These are phyloP conservation scores for Drosophila carrolli DNA, from an alignment of 1,140 invertebrate genomes.

Conservation along the genomic window DNA sequence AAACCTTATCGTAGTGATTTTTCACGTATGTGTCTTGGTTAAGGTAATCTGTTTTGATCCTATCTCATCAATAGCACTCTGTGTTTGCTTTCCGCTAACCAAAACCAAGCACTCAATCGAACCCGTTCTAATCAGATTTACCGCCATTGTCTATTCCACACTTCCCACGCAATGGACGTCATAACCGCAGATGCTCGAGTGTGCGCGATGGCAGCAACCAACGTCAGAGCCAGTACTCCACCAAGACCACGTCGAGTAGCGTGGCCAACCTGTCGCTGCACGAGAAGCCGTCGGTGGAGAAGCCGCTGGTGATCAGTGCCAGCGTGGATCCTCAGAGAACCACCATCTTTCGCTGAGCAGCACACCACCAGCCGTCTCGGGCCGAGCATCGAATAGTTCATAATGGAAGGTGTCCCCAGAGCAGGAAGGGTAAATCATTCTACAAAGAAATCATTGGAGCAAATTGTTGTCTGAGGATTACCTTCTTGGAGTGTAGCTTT, in stretches of 20 bases:
- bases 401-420: constrained; percentile 14
- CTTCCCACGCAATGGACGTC: constrained; percentile 49
- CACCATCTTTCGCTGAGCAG: constrained; percentile 55
- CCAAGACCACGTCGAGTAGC: constrained; percentile 80
- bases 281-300: constrained; percentile 64
- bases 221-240: constrained; percentile 81
- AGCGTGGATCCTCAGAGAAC: constrained; percentile 52
- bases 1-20: not conserved
- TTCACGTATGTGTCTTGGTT: constrained; percentile 5
- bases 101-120: constrained; percentile 11
- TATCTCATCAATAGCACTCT: constrained; percentile 3
- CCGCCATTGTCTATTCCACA: constrained; percentile 43
- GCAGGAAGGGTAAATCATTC: not conserved
- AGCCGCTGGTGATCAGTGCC: constrained; percentile 61
- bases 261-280: constrained; percentile 76
- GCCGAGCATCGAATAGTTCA: constrained; percentile 64
- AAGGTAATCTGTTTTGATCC: constrained; percentile 8
- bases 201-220: constrained; percentile 71
- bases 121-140: constrained; percentile 54
- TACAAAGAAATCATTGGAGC: not conserved
- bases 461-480: not conserved
- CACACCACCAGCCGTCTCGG: constrained; percentile 13
- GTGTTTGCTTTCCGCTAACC: constrained; percentile 2
- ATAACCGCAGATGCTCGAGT: constrained; percentile 67
- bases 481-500: too few relatives aligned